phyloP scores from a whole-genome alignment of 1,140 invertebrate species.

The Drosophila tristis region DNA sequence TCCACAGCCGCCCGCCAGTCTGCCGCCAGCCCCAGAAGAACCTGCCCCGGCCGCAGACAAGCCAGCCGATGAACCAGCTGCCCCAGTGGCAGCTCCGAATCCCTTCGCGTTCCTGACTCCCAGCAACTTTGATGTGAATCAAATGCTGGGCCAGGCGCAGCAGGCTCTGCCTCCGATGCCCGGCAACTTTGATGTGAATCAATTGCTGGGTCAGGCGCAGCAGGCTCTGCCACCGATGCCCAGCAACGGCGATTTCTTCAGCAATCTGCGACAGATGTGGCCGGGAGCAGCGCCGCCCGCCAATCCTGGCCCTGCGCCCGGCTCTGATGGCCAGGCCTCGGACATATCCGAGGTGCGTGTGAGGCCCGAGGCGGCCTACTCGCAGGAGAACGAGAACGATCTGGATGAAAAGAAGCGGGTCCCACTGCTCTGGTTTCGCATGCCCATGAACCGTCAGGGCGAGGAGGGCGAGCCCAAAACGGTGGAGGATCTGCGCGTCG shows the following conservation, averaged over 20 bases:
- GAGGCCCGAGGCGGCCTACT: conserved; percentile 40
- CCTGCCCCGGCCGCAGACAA: conserved; percentile 13
- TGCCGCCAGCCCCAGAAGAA: conserved; percentile 5
- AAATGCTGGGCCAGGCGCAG: not conserved
- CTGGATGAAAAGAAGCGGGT: conserved; percentile 35
- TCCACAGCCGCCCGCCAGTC: conserved; percentile 1
- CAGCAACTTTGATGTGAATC: too few species aligned
- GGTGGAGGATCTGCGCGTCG: conserved; percentile 48
- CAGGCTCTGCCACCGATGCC: conserved; percentile 1
- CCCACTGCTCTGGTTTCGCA: conserved; percentile 64
- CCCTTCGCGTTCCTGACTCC: not conserved
- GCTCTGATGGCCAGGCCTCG: conserved; percentile 47
- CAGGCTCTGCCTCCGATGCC: conserved; percentile 3
- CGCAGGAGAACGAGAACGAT: conserved; percentile 3
- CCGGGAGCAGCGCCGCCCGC: conserved; percentile 4
- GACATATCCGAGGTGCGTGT: conserved; percentile 76
- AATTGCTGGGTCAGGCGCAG: not conserved
- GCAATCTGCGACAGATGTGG: conserved; percentile 38
- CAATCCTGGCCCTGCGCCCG: not conserved
- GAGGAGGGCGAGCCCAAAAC: conserved; percentile 11
- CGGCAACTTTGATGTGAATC: too few species aligned
- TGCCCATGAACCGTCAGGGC: conserved; percentile 23
- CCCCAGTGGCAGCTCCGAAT: conserved; percentile 4
- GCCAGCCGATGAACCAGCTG: conserved; percentile 11
- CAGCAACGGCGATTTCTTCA: conserved; percentile 26